Evolutionary conservation across 2,113 vertebrate genomes (phyloP), one percentile per base, ranked within the genome.

Genomic region (Phylloscopus trochilus): DNA sequence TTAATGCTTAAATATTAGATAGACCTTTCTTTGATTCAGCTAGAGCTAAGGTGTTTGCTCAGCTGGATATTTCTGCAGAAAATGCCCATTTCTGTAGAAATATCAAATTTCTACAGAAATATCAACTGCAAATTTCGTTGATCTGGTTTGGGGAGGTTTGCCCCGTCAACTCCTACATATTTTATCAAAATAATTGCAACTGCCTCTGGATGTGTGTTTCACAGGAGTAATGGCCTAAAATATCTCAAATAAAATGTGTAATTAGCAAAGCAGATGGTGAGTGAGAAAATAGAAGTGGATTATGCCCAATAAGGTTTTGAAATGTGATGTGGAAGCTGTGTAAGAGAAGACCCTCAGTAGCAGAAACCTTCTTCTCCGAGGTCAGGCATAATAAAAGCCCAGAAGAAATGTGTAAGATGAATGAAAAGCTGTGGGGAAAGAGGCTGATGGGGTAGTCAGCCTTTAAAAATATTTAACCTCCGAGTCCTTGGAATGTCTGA

Each of bases 121-220:
- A n/a, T n/a, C n/a, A n/a, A n/a, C n/a, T n/a, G n/a, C n/a, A n/a
- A n/a, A n/a, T n/a, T 46, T 84, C 8, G 31, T 28, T 37, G 23
- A 23, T 41, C 17, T 75, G 18, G 9, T 84, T 35, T 26, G 7
- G 11, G 19, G 12, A 82, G 7, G 2, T 44, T 88, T 85, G 5
- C 15, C 24, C 19, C 39, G 30, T 78, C 30, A 51, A 0, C 26
- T 90, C 15, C 30, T 35, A 5, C 0, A 0, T 33, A 2, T 68
- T 79, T 79, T 68, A 47, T 28, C 27, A 52, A 47, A 79, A 72
- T 6, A 47, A 17, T 23, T 89, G 16, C 27, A 64, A 8, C 11
- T 68, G 15, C 22, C 21, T 81, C 62, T 72, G 16, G 13, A 19
- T 33, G 4, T 24, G 14, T 35, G 23, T 82, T 72, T 91, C 24